Conservation (phyloP, 2,888 invertebrate genomes). For the Habroteleia sp. region DNA sequence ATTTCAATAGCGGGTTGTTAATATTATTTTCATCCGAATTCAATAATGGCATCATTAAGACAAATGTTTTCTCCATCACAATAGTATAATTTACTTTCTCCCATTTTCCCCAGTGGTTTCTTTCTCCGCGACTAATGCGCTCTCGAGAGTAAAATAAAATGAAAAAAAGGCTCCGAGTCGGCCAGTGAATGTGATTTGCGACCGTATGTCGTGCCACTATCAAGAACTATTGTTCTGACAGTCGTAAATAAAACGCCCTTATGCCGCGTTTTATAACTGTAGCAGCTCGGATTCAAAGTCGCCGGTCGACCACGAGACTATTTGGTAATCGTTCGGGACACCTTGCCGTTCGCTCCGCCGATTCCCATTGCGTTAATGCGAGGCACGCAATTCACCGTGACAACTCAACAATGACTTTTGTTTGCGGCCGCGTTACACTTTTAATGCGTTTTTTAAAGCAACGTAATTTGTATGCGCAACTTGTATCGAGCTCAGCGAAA, state of each 20-base stretch:
- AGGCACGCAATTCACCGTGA: constrained; percentile 47
- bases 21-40: neutral
- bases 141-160: constrained; percentile 46
- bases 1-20: too few relatives aligned
- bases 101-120: constrained; percentile 34
- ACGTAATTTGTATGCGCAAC: neutral
- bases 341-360: constrained; percentile 24
- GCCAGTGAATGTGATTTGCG: constrained; percentile 68
- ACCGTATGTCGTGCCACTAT: constrained; percentile 65
- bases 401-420: constrained; percentile 51
- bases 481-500: too few relatives aligned
- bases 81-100: constrained; percentile 47
- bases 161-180: constrained; percentile 28
- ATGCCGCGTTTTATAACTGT: constrained; percentile 63
- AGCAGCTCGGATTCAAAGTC: constrained; percentile 47
- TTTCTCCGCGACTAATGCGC: constrained; percentile 60
- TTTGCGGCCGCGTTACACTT: constrained; percentile 19
- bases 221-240: constrained; percentile 65
- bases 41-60: constrained; percentile 32
- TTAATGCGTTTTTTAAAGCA: constrained; percentile 11
- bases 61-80: constrained; percentile 42
- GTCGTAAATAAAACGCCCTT: constrained; percentile 70
- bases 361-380: constrained; percentile 35
- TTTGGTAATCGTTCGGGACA: constrained; percentile 49
- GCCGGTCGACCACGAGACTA: constrained; percentile 39